A percentile compares a stretch with the other conserved stretches of the same genome.
Conservation (phyloP, 2,888 invertebrate genomes). For the Meliscaeva auricollis region DNA sequence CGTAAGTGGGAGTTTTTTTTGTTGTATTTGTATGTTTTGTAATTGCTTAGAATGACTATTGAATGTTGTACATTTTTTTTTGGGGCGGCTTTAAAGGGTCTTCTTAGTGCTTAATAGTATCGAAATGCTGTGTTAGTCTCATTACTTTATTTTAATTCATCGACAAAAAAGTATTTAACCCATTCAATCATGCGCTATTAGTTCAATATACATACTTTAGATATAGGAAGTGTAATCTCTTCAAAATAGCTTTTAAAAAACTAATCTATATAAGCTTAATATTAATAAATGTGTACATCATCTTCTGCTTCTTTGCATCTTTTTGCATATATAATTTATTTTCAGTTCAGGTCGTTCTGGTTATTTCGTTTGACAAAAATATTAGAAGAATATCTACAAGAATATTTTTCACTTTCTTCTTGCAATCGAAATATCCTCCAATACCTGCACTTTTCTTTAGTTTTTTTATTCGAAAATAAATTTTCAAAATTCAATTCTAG, state of each 20-base stretch:
- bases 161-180: constrained; percentile 2
- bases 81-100: constrained; percentile 20
- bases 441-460: constrained; percentile 41
- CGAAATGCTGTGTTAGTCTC: constrained; percentile 30
- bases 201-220: constrained; percentile 3
- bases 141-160: constrained; percentile 40
- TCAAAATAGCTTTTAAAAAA: background rate
- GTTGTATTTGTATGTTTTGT: background rate
- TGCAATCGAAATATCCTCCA: background rate
- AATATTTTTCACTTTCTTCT: background rate
- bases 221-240: constrained; percentile 9
- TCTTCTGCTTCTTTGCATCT: constrained; percentile 69
- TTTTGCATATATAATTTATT: constrained; percentile 32
- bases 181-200: constrained; percentile 52
- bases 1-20: constrained; percentile 86
- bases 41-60: constrained; percentile 5
- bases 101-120: constrained; percentile 49
- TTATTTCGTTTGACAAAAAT: background rate
- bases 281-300: no score
- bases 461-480: constrained; percentile 47
- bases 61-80: background rate
- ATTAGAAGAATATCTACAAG: background rate
- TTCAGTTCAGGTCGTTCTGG: background rate
- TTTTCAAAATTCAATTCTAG: constrained; percentile 52
- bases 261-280: no score